These are phyloP conservation scores for Halcyon smyrnensis DNA, from an alignment of 2,797 vertebrate genomes.

Conservation along the genomic window DNA sequence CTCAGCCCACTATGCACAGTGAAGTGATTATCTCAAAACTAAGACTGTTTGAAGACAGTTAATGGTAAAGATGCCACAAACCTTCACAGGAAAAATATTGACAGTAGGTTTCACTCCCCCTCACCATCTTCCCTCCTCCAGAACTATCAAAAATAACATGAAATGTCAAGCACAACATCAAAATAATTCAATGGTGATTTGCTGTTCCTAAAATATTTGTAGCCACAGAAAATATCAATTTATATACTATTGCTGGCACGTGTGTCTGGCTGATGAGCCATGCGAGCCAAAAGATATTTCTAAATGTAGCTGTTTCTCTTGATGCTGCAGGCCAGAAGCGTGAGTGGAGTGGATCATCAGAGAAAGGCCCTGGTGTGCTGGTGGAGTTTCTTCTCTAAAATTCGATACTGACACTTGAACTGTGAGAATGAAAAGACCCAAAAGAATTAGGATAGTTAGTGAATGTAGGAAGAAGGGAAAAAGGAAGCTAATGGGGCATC, in stretches of 20 bases:
- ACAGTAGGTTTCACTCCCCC: slow-evolving; percentile 50
- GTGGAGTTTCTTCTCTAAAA: not conserved
- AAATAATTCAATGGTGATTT: slow-evolving; percentile 41
- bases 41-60: not conserved
- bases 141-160: slow-evolving; percentile 39
- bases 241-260: not conserved
- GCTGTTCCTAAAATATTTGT: slow-evolving; percentile 19
- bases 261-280: not conserved
- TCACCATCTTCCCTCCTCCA: slow-evolving; percentile 6
- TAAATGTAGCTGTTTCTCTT: not conserved
- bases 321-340: not conserved
- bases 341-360: not conserved
- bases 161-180: slow-evolving; percentile 15
- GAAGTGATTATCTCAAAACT: not conserved
- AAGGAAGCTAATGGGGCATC: not conserved
- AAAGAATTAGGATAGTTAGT: not conserved
- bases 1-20: not conserved
- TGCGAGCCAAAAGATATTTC: not conserved
- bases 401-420: not conserved
- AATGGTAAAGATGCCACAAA: not conserved
- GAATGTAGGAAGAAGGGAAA: not conserved
- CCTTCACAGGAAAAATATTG: slow-evolving; percentile 22
- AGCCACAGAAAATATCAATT: not conserved
- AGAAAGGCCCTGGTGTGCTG: not conserved
- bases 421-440: not conserved